These are phyloP conservation scores for Hemitrygon akajei DNA, from an alignment of 2,797 vertebrate species.

Conservation along the genomic window DNA sequence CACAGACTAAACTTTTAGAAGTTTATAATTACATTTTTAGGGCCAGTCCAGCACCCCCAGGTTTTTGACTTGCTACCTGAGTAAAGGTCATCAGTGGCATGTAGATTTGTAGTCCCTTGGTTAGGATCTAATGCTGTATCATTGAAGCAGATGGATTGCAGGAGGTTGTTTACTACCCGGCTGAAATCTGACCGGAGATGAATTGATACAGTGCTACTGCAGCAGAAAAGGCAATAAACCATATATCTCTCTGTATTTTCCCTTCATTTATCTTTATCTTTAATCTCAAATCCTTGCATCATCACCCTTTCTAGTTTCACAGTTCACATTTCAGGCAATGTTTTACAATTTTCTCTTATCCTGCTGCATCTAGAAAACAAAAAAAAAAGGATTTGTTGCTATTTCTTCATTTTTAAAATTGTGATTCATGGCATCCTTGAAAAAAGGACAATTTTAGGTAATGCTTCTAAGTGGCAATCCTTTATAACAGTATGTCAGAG, in stretches of 20 bases:
- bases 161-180: neutral
- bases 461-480: neutral
- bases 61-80: neutral
- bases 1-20: neutral
- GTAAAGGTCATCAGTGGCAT: neutral
- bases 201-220: neutral
- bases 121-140: neutral
- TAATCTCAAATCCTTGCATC: neutral
- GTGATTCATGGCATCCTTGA: neutral
- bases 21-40: neutral
- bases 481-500: neutral
- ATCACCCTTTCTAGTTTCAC: neutral
- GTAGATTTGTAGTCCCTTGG: neutral
- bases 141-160: neutral
- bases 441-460: neutral
- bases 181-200: neutral
- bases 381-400: constrained; percentile 1
- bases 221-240: neutral
- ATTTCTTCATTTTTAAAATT: neutral
- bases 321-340: constrained; percentile 14
- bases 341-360: neutral
- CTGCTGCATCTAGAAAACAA: neutral
- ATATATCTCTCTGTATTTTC: neutral
- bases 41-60: neutral
- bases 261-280: neutral